These are phyloP conservation scores for Dromiciops gliroides DNA, from an alignment of 2,113 vertebrate genomes.

Conservation along the genomic window DNA sequence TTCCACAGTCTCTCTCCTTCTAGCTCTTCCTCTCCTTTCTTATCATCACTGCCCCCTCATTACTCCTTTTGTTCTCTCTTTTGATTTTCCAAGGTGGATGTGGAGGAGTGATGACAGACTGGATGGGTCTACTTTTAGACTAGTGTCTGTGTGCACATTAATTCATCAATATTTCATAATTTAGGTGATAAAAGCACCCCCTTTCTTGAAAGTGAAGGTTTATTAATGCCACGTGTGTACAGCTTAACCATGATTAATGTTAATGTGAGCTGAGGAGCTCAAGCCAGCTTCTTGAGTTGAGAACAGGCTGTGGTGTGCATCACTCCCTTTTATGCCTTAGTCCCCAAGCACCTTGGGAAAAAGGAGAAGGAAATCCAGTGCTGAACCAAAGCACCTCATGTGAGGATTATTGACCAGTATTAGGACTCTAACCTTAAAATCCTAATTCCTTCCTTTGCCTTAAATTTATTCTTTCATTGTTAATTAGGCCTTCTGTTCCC, in stretches of 20 bases:
- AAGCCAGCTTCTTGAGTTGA: conserved; percentile 59
- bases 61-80: conserved; percentile 27
- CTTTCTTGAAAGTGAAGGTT: conserved; percentile 46
- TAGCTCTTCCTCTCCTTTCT: conserved; percentile 16
- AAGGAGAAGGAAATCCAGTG: conserved; percentile 51
- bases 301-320: conserved; percentile 49
- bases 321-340: conserved; percentile 27
- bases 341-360: conserved; percentile 52
- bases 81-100: not conserved
- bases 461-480: conserved; percentile 47
- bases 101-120: conserved; percentile 32
- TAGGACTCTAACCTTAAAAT: conserved; percentile 54
- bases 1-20: conserved; percentile 3
- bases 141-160: conserved; percentile 38
- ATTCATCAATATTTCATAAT: conserved; percentile 67
- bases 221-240: conserved; percentile 22
- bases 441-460: conserved; percentile 60
- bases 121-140: conserved; percentile 45
- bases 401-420: conserved; percentile 50
- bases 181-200: conserved; percentile 33
- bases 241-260: conserved; percentile 55
- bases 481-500: conserved; percentile 63
- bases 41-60: not conserved
- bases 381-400: conserved; percentile 38
- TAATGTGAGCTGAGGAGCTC: conserved; percentile 53